These are phyloP conservation scores for Myxocyprinus asiaticus DNA, from an alignment of 2,113 vertebrate genomes.

Conservation along the genomic window DNA sequence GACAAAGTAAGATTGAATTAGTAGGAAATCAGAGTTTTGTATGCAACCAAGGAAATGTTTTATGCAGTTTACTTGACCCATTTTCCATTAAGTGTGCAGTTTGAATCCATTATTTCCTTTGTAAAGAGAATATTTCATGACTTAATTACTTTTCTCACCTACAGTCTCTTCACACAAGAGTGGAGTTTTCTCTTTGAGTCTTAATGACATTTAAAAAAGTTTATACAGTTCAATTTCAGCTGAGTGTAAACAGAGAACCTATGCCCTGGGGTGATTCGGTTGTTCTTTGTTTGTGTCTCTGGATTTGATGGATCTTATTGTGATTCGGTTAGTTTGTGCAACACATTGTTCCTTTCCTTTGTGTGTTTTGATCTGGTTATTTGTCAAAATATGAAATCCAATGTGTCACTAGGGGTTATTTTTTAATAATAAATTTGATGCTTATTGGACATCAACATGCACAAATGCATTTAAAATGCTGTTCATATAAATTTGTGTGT, in stretches of 20 bases:
- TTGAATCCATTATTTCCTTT: not conserved
- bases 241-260: not conserved
- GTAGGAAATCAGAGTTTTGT: too few species aligned
- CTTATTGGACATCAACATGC: constrained; percentile 26
- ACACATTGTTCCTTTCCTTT: not conserved
- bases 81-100: constrained; percentile 10
- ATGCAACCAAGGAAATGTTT: not conserved
- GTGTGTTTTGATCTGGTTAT: not conserved
- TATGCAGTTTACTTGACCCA: constrained; percentile 9
- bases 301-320: constrained; percentile 1
- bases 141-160: constrained; percentile 26
- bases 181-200: too few species aligned
- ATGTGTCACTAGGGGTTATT: constrained; percentile 25
- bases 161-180: not conserved
- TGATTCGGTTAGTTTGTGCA: not conserved
- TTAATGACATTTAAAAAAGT: too few species aligned
- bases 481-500: constrained; percentile 42
- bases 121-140: not conserved
- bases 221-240: not conserved
- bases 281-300: not conserved
- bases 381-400: constrained; percentile 55
- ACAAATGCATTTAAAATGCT: constrained; percentile 30
- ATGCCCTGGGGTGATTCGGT: not conserved
- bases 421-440: constrained; percentile 19
- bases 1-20: not conserved